Evolutionary conservation across 2,888 invertebrate genomes (phyloP).

Genomic region (Drosophila fungiperda): DNA sequence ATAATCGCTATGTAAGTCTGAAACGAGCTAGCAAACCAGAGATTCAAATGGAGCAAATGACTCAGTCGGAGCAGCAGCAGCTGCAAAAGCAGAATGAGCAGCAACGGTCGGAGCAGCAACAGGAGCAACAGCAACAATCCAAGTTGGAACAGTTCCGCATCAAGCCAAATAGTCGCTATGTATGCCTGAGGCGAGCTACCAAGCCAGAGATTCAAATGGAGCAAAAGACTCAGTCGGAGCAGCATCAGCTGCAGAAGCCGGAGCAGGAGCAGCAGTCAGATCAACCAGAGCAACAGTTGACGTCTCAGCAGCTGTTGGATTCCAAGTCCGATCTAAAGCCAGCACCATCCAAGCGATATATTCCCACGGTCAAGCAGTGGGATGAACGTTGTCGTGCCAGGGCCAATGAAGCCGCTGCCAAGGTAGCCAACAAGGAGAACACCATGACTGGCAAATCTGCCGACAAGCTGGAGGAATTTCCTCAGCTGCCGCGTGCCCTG

Average conservation of each 20-base stretch:
- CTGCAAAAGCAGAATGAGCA: too few species aligned
- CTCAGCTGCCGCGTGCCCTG: slow-evolving; percentile 1
- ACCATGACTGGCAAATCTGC: not conserved
- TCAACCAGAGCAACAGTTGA: not conserved
- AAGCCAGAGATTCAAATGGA: not conserved
- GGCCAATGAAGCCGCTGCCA: slow-evolving; percentile 7
- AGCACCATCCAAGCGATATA: slow-evolving; percentile 44
- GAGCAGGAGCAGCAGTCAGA: not conserved
- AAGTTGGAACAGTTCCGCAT: too few species aligned
- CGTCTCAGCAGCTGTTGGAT: not conserved
- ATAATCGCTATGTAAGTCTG: too few species aligned
- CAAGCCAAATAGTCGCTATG: too few species aligned
- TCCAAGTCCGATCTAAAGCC: not conserved
- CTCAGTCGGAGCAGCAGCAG: too few species aligned
- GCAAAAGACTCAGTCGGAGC: not conserved
- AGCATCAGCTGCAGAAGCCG: not conserved
- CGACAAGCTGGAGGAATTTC: not conserved
- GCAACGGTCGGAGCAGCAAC: too few species aligned
- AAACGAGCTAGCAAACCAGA: too few species aligned
- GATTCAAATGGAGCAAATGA: too few species aligned
- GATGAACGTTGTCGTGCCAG: slow-evolving; percentile 62
- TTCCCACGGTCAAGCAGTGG: slow-evolving; percentile 67
- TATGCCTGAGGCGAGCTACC: too few species aligned
- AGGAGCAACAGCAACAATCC: too few species aligned
- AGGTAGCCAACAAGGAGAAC: slow-evolving; percentile 46